Conservation (phyloP, 2,113 vertebrate genomes). For the Colius striatus region DNA sequence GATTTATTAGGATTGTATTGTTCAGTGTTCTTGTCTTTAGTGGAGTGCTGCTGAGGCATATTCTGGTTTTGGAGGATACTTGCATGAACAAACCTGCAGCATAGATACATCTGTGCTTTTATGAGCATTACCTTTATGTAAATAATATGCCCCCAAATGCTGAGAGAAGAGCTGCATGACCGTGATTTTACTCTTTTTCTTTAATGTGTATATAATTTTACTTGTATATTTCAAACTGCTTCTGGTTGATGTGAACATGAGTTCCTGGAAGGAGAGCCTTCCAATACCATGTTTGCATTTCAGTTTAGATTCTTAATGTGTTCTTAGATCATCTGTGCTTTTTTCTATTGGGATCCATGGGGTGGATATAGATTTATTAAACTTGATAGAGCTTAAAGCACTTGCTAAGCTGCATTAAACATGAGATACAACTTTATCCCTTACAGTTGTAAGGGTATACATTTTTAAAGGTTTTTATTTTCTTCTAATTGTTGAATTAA, state of each 20-base stretch:
- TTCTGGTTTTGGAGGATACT: background rate
- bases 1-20: background rate
- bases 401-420: background rate
- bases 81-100: background rate
- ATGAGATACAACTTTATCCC: background rate
- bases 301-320: background rate
- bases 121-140: background rate
- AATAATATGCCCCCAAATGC: background rate
- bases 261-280: background rate
- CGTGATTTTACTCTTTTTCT: background rate
- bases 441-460: background rate
- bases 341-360: background rate
- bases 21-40: background rate
- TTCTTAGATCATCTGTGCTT: background rate
- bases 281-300: background rate
- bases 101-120: background rate
- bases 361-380: background rate
- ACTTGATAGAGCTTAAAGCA: background rate
- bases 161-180: background rate
- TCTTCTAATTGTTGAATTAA: slow-evolving; percentile 6
- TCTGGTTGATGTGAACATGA: background rate
- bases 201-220: background rate
- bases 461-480: background rate
- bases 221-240: fast-evolving
- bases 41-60: background rate